Conservation (phyloP, 2,113 vertebrate genomes). For the Gavia stellata region DNA sequence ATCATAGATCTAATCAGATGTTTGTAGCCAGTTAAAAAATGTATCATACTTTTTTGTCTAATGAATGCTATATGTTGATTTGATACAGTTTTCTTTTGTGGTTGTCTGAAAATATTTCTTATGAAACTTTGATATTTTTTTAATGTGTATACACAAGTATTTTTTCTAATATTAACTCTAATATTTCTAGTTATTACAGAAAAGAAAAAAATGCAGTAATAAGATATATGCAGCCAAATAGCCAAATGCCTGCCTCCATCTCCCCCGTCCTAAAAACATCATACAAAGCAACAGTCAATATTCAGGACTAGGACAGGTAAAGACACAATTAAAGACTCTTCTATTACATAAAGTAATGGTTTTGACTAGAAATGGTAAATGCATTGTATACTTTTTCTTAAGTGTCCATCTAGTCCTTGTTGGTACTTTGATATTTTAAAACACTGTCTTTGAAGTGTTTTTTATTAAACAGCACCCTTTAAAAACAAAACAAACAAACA, state of each 20-base stretch:
- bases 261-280: fast-evolving
- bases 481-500: not conserved
- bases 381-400: not conserved
- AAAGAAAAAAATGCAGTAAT: not conserved
- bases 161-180: not conserved
- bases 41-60: not conserved
- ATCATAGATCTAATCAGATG: not conserved
- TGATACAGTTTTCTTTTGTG: not conserved
- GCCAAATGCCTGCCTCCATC: not conserved
- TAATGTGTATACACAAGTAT: not conserved
- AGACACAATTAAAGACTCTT: not conserved
- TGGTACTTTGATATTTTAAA: not conserved
- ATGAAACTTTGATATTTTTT: not conserved
- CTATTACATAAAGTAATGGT: not conserved
- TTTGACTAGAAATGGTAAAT: not conserved
- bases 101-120: not conserved
- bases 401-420: not conserved
- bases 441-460: not conserved
- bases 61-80: not conserved
- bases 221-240: not conserved
- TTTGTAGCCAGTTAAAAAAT: not conserved
- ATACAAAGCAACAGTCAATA: not conserved
- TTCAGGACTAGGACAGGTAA: not conserved
- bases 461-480: not conserved
- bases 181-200: not conserved